Evolutionary conservation across 2,797 vertebrate species (phyloP).

Genomic region (Acanthurus leucopareius): DNA sequence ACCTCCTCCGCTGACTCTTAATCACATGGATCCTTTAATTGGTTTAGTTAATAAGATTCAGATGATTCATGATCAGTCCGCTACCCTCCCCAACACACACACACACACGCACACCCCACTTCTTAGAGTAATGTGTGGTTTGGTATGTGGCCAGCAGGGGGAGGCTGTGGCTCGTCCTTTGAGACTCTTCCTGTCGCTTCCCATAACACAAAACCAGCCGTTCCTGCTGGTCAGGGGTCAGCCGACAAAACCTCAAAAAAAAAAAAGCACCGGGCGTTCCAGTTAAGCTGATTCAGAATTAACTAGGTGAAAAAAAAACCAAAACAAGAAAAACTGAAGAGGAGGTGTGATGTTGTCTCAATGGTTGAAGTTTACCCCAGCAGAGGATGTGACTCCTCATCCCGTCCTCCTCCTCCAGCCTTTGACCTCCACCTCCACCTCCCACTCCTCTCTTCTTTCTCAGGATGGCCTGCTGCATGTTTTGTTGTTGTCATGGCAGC

Average conservation of each 20-base stretch:
- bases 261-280: slow-evolving; percentile 40
- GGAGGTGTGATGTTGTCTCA: slow-evolving; percentile 31
- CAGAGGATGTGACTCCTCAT: slow-evolving; percentile 58
- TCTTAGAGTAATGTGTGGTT: slow-evolving; percentile 31
- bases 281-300: slow-evolving; percentile 51
- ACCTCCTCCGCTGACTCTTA: slow-evolving; percentile 53
- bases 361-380: slow-evolving; percentile 40
- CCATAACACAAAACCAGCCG: slow-evolving; percentile 55
- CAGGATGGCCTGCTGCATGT: slow-evolving; percentile 64
- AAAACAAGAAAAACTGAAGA: slow-evolving; percentile 4
- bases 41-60: slow-evolving; percentile 59
- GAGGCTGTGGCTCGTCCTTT: slow-evolving; percentile 73
- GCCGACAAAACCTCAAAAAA: slow-evolving; percentile 19
- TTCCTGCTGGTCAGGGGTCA: slow-evolving; percentile 73
- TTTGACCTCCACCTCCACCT: slow-evolving; percentile 65
- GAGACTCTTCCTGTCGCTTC: slow-evolving; percentile 5
- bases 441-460: slow-evolving; percentile 53
- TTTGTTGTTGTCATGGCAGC: slow-evolving; percentile 72
- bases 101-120: no score
- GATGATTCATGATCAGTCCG: slow-evolving; percentile 36
- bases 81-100: no score
- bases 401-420: slow-evolving; percentile 55
- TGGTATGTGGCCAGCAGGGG: slow-evolving; percentile 71
- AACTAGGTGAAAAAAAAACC: not conserved
- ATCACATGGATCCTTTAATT: slow-evolving; percentile 67